Conservation (phyloP, 1,140 invertebrate genomes). For the Magallana gigas region DNA sequence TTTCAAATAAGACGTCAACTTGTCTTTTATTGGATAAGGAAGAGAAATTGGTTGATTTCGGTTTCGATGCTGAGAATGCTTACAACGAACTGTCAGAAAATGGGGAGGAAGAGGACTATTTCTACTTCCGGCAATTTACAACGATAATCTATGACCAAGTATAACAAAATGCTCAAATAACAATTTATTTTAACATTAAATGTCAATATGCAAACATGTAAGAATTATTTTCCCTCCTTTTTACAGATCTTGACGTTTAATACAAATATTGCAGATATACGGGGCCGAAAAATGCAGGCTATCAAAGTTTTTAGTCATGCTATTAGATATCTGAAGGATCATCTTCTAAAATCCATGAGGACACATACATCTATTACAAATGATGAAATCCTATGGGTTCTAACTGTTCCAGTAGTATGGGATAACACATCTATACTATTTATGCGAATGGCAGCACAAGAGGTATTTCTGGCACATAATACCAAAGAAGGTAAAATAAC, state of each 20-base stretch:
- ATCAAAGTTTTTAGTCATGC: background rate
- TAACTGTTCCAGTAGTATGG: slow-evolving; percentile 51
- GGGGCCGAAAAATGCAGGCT: background rate
- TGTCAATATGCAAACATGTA: too few species aligned
- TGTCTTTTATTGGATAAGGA: too few species aligned
- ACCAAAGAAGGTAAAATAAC: background rate
- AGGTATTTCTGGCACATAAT: background rate
- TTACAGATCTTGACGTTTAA: background rate
- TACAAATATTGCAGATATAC: background rate
- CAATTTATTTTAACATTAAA: too few species aligned
- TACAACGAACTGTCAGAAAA: too few species aligned
- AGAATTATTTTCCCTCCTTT: background rate
- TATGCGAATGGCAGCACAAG: slow-evolving; percentile 45
- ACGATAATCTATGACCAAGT: too few species aligned
- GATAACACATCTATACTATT: slow-evolving; percentile 38
- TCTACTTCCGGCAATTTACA: too few species aligned
- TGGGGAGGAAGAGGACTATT: too few species aligned
- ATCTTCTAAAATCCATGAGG: background rate
- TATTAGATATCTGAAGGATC: slow-evolving; percentile 22
- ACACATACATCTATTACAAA: background rate
- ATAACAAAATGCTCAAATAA: too few species aligned
- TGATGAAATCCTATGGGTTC: slow-evolving; percentile 44
- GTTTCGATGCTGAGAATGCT: too few species aligned
- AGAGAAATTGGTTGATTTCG: too few species aligned
- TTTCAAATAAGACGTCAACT: too few species aligned